A percentile compares a stretch with the other conserved stretches of the same genome.
These are phyloP conservation scores for Enhydra lutris DNA, from an alignment of 2,113 vertebrate species.

Conservation along the genomic window DNA sequence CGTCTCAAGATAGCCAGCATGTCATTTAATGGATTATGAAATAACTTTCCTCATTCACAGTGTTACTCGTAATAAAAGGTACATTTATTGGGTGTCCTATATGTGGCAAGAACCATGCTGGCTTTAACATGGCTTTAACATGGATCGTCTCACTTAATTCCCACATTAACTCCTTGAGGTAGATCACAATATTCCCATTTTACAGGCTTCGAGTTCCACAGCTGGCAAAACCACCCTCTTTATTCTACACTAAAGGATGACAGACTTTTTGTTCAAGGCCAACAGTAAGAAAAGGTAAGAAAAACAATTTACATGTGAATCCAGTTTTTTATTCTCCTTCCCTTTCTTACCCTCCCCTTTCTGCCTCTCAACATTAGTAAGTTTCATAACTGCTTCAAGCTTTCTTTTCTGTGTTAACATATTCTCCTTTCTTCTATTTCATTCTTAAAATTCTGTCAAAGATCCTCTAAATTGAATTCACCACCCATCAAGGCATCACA, in stretches of 20 bases:
- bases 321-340: neutral
- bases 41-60: neutral
- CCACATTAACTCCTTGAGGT: neutral
- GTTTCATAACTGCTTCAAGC: neutral
- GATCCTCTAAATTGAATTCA: neutral
- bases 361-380: neutral
- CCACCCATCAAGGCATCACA: neutral
- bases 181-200: neutral
- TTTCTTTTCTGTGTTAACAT: neutral
- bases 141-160: neutral
- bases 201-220: neutral
- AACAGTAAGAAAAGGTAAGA: neutral
- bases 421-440: neutral
- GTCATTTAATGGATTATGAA: neutral
- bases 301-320: neutral
- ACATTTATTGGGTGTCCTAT: neutral
- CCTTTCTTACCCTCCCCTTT: neutral
- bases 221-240: neutral
- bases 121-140: neutral
- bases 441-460: neutral
- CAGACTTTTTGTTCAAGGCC: neutral
- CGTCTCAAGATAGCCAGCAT: neutral
- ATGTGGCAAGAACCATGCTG: neutral
- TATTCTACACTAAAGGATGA: neutral
- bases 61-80: neutral